Evolutionary conservation across 2,797 vertebrate genomes (phyloP).

Genomic region (Sebastes glaucus): DNA sequence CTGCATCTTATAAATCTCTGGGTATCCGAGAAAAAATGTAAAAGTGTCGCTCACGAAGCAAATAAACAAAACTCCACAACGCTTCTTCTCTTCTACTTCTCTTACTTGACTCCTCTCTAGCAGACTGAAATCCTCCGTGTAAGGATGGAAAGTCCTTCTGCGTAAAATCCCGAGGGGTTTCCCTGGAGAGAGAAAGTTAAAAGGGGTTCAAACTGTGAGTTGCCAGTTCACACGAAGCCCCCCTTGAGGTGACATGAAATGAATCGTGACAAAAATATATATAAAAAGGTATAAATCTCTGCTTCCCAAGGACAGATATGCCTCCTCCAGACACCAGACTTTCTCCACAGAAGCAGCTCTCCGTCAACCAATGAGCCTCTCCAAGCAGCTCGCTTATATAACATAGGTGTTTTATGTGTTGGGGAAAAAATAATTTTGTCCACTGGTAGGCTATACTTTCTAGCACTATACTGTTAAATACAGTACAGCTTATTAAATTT

Average conservation of each 20-base stretch:
- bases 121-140: background rate
- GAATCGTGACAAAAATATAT: conserved; percentile 1
- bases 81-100: background rate
- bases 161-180: background rate
- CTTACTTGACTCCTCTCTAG: background rate
- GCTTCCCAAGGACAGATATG: conserved; percentile 50
- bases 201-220: conserved; percentile 12
- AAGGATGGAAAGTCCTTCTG: conserved; percentile 16
- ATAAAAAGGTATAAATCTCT: conserved; percentile 13
- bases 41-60: background rate
- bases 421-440: background rate
- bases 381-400: conserved; percentile 32
- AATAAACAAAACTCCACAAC: conserved; percentile 3
- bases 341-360: conserved; percentile 33
- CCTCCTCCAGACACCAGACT: conserved; percentile 52
- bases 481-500: background rate
- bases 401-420: conserved; percentile 27
- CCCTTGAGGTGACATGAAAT: background rate
- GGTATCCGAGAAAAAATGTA: background rate
- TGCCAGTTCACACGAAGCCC: background rate
- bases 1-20: background rate
- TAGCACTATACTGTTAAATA: no score
- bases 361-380: conserved; percentile 15
- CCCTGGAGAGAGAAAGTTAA: conserved; percentile 41
- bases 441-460: background rate